These are phyloP conservation scores for Grus americana DNA, from an alignment of 2,113 vertebrate genomes.

Conservation along the genomic window DNA sequence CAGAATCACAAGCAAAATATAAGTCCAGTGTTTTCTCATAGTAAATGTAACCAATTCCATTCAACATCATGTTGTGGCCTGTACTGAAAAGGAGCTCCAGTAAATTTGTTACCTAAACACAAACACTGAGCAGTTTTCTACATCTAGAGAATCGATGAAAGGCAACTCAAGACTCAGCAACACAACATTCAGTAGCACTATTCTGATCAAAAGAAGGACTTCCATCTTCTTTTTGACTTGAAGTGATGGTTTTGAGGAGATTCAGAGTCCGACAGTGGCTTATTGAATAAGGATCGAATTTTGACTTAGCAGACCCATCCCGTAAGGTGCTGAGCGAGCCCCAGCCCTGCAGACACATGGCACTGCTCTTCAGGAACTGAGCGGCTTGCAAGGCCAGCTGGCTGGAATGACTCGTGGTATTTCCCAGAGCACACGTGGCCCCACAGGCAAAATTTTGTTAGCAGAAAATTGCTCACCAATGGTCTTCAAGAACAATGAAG, in stretches of 20 bases:
- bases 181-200: neutral
- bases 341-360: fast-evolving
- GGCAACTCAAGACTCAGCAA: neutral
- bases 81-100: neutral
- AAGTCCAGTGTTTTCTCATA: neutral
- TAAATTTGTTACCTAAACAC: neutral
- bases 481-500: neutral
- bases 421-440: neutral
- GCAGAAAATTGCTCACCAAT: neutral
- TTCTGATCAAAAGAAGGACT: neutral
- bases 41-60: neutral
- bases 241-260: neutral
- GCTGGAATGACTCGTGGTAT: neutral
- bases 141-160: neutral
- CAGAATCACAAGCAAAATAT: neutral
- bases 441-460: neutral
- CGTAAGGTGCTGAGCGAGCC: neutral
- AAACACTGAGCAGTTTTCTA: neutral
- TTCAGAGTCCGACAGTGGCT: neutral
- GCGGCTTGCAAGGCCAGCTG: neutral
- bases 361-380: neutral
- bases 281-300: neutral
- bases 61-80: neutral
- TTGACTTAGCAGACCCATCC: neutral
- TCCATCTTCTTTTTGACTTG: neutral